Evolutionary conservation across 2,113 vertebrate species (phyloP), one percentile per base, ranked within the genome.

Genomic region (Opisthocomus hoazin): DNA sequence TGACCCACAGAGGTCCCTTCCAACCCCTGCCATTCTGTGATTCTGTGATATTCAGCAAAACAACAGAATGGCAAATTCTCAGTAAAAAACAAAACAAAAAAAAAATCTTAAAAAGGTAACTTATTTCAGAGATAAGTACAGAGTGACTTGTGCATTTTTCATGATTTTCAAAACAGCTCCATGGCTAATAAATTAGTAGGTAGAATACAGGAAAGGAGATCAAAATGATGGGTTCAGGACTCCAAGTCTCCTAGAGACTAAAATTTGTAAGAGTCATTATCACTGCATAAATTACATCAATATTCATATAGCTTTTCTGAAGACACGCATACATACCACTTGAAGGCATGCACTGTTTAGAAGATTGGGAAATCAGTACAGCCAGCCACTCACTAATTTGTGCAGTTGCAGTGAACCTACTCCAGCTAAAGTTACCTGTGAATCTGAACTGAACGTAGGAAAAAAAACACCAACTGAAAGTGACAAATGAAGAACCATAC

Each of bases 11-110:
- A n/a, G n/a, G n/a, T n/a, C n/a, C n/a, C n/a, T n/a, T n/a, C n/a
- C n/a, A n/a, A n/a, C n/a, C n/a, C n/a, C n/a, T n/a, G n/a, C n/a
- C n/a, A n/a, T n/a, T n/a, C n/a, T n/a, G n/a, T n/a, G n/a, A n/a
- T n/a, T n/a, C n/a, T n/a, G n/a, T n/a, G n/a, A n/a, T 75, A 48
- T 53, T 95, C 78, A 90, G 45, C 12, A 87, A 94, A 92, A 80
- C 32, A 73, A 71, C 22, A 74, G 63, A 95, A 90, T 22, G 9
- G 21, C 24, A 88, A 93, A 77, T n/a, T 80, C 15, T 68, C 6
- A 64, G 29, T 53, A 46, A 75, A 90, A 75, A 76, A 48, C 71
- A 68, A 24, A 36, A 15, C 29, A 53, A 48, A 75, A 68, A 24
- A 36, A 15, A 34, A 53, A 75, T 46, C 26, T 50, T 87, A 50